Evolutionary conservation across 2,888 invertebrate species (phyloP), one percentile per base, ranked within the genome.

Genomic region (Cataglyphis altisquamis): DNA sequence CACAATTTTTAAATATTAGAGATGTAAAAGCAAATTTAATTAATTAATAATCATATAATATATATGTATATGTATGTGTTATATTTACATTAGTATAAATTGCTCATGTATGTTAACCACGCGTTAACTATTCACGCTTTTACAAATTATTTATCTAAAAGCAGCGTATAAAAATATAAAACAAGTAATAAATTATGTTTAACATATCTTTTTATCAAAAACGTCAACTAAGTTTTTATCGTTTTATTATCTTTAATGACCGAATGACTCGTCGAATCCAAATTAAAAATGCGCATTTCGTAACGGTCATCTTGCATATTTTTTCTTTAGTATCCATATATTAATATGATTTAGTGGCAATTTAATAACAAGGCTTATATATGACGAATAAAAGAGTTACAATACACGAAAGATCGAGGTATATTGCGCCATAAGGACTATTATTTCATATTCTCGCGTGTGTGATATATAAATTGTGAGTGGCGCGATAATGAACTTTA

Each of bases 401-500:
- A 18, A 45, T 36, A 45, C 32, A 18, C 72, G 45, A 36, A 39
- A 48, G 72, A 70, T 60, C 15, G 29, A 21, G 41, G 18, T 60
- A 18, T 68, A 32, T n/a, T 12, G 62, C 18, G 48, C 5, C 48
- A 8, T n/a, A 52, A 52, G 45, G 70, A 70, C 70, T 36, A 60
- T 62, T 60, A 70, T 75, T 39, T 41, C 67, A 39, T 25, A 45
- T 18, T 32, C 36, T 66, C 41, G 63, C 41, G 25, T 45, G 45
- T 64, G 72, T 21, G 78, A 70, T 36, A 72, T 36, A 72, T 29
- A 45, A 72, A 78, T 72, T 36, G 45, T 36, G 45, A 45, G 70
- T 60, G 62, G 18, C 60, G 60, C 72, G 78, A 70, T 70, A 78
- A 78, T 78, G 78, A 78, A 70, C 70, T 78, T 70, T 39, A 45